Evolutionary conservation across 2,113 vertebrate species (phyloP).

Genomic region (Crotalus helleri): DNA sequence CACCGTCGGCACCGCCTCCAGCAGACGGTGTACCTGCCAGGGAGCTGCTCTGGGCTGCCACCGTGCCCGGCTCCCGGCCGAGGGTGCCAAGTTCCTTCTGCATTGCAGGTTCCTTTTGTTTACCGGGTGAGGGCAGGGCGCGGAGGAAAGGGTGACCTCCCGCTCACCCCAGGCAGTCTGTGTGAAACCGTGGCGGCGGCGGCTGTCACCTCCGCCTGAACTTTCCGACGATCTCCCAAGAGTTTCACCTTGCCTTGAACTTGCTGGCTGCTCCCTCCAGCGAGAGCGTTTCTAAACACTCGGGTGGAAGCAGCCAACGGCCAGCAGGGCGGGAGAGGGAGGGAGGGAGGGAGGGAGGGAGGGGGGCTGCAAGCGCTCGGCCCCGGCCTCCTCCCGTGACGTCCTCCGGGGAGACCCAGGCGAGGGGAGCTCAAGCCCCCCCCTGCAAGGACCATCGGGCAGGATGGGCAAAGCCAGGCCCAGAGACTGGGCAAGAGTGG

Average conservation of each 20-base stretch:
- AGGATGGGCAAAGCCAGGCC: neutral
- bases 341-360: constrained; percentile 14
- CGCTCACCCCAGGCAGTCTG: constrained; percentile 67
- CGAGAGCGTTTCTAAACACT: constrained; percentile 68
- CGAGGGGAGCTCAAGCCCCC: no score
- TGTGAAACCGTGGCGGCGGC: constrained; percentile 65
- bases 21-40: constrained; percentile 28
- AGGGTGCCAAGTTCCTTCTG: constrained; percentile 56
- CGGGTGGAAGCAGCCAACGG: constrained; percentile 57
- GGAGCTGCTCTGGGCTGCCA: constrained; percentile 14
- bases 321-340: neutral
- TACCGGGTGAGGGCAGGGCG: constrained; percentile 54
- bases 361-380: constrained; percentile 8
- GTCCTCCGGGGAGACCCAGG: neutral
- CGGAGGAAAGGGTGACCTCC: constrained; percentile 61
- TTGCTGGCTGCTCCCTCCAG: constrained; percentile 69
- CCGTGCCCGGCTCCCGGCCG: constrained; percentile 13
- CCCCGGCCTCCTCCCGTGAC: neutral
- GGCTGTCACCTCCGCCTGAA: constrained; percentile 84
- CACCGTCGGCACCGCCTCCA: neutral
- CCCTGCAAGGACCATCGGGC: neutral
- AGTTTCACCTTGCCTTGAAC: constrained; percentile 84
- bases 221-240: constrained; percentile 78
- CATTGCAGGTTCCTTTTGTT: constrained; percentile 65
- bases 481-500: neutral